Evolutionary conservation across 2,797 vertebrate genomes (phyloP).

Genomic region (Petrocephalus schoutedeni): DNA sequence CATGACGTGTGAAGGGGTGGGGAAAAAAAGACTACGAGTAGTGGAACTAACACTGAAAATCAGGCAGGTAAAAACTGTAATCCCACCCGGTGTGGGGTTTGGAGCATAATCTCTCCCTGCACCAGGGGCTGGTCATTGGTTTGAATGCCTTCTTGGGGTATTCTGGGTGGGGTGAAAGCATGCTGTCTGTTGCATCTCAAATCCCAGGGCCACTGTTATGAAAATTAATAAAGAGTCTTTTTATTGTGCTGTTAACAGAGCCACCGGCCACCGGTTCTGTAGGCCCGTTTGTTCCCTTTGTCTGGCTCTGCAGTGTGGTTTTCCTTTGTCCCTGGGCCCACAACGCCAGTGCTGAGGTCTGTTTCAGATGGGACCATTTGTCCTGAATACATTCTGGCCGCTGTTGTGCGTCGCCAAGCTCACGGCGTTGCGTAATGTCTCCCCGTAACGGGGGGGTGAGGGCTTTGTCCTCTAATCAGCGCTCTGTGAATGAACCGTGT

Average conservation of each 20-base stretch:
- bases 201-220: background rate
- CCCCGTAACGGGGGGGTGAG: background rate
- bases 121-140: background rate
- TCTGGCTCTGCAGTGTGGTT: background rate
- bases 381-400: background rate
- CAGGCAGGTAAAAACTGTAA: background rate
- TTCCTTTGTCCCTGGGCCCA: background rate
- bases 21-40: no score
- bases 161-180: background rate
- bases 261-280: background rate
- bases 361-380: conserved; percentile 3
- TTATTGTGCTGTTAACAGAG: background rate
- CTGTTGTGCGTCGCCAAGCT: background rate
- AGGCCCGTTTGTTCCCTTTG: background rate
- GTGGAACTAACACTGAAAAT: background rate
- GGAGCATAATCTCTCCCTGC: background rate
- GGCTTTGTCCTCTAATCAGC: background rate
- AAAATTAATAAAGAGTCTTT: background rate
- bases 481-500: background rate
- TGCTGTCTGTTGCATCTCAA: background rate
- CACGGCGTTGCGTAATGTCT: background rate
- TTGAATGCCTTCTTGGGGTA: background rate
- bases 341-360: background rate
- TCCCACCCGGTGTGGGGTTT: background rate
- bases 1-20: background rate